Base-by-base conservation (phyloP, 2,888 invertebrate genomes). In the Drosophila monieri region DNA sequence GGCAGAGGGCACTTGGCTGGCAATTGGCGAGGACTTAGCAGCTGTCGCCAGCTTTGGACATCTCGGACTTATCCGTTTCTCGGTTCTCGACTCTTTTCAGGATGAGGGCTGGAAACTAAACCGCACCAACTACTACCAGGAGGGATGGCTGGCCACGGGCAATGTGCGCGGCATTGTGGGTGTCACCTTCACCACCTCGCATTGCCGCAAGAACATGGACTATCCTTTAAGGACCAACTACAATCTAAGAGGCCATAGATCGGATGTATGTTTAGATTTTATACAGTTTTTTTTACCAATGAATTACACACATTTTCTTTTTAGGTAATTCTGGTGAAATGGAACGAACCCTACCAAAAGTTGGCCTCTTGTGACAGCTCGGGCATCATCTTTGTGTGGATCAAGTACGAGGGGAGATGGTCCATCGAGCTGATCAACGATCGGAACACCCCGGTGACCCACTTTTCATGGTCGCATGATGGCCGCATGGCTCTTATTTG, bases 301-400 rank as follows among this genome's bases (percentile, higher is more conserved):
- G 5, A n/a, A 35, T 6, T 35, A n/a, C 0, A 9, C 1, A 12
- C 6, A 47, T 15, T 15, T 6, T 23, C 23, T 43, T 6, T 14
- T 10, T 23, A 97, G 97, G 97, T 98, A 62, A 97, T 97, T 78
- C 93, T 99, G 62, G 99, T 99, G 35, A 97, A 97, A 92, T 99
- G 99, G 99, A 99, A 99, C 93, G 98, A 98, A 91, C 98, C 98
- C 0, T 99, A 98, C 91, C 98, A 98, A 92, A 99, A 99, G 92
- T 92, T 99, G 80, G 99, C 99, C 6, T 98, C 98, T 5, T 99
- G 99, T 92, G 99, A 99, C 93, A 96, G 97, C 88, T 97, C 97
- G 2, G 99, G 99, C 1, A 97, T 99, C 62, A 99, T 99, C 90
- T 99, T 99, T 92, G 99, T 99, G 25, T 99, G 99, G 99, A 98